Conservation (phyloP, 2,888 invertebrate genomes). For the Chaetoderma sp. region DNA sequence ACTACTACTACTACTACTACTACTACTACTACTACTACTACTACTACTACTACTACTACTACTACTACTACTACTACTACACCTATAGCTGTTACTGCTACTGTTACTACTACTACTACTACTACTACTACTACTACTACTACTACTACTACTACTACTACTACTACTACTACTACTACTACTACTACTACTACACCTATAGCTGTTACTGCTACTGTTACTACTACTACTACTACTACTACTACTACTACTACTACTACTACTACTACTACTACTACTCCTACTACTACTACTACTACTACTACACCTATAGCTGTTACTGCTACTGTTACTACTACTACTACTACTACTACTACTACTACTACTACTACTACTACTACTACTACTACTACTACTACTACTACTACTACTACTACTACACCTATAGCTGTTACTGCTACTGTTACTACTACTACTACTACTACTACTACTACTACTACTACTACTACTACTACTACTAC, state of each 20-base stretch:
- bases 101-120: constrained; percentile 33
- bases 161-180: too few species aligned
- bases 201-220: too few species aligned
- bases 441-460: constrained; percentile 31
- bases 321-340: constrained; percentile 33
- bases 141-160: too few species aligned
- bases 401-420: too few species aligned
- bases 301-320: too few species aligned
- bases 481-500: too few species aligned
- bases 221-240: constrained; percentile 11
- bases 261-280: too few species aligned
- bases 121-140: constrained; percentile 25
- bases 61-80: constrained; percentile 34
- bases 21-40: constrained; percentile 32
- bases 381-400: constrained; percentile 28
- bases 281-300: too few species aligned
- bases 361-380: constrained; percentile 31
- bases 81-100: too few species aligned
- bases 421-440: too few species aligned
- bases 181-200: too few species aligned
- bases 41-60: constrained; percentile 31
- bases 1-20: constrained; percentile 32
- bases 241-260: constrained; percentile 25
- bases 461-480: constrained; percentile 28
- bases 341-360: constrained; percentile 32